Percentiles rank a stretch among this genome's conserved stretches.
phyloP scores from a whole-genome alignment of 2,113 vertebrate species.

The Arvicanthis niloticus region DNA sequence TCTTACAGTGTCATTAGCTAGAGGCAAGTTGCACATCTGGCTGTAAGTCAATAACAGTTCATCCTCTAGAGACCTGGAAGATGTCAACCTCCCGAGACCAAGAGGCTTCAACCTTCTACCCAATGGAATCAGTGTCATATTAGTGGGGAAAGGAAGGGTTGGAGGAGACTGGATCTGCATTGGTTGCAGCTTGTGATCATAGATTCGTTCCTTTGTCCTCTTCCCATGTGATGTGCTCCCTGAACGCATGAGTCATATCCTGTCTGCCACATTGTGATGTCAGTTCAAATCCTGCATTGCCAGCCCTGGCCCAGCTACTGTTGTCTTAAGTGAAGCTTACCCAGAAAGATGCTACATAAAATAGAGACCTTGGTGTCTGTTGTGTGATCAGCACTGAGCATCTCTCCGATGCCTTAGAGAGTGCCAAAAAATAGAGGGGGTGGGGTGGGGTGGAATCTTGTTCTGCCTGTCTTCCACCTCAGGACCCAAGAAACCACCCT shows the following conservation, averaged over 20 bases:
- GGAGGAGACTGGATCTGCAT: background rate
- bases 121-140: background rate
- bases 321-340: background rate
- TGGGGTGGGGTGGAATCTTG: background rate
- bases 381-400: background rate
- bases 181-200: background rate
- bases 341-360: background rate
- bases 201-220: background rate
- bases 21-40: background rate
- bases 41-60: constrained; percentile 18
- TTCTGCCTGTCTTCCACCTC: background rate
- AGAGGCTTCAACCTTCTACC: background rate
- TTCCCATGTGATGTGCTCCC: background rate
- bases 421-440: background rate
- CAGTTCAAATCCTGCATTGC: background rate
- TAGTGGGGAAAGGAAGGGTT: background rate
- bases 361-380: background rate
- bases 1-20: background rate
- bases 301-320: background rate
- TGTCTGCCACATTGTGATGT: background rate
- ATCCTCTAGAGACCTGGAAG: background rate
- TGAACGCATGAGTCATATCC: background rate
- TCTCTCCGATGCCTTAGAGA: background rate
- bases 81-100: background rate
- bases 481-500: background rate